phyloP scores from a whole-genome alignment of 2,797 vertebrate species.

The Tangara arthus region DNA sequence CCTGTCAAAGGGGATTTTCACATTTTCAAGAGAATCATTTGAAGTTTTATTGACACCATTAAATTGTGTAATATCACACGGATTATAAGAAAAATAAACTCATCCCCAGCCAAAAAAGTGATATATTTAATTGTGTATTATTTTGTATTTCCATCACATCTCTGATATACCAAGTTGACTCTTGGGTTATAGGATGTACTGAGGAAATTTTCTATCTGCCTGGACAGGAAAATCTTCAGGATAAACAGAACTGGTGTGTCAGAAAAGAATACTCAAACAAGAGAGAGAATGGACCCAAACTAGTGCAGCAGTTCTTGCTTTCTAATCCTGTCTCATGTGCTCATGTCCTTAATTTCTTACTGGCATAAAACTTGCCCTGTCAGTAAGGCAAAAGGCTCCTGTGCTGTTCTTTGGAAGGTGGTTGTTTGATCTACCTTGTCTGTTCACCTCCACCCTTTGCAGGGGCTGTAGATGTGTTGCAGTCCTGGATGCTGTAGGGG shows the following conservation, averaged over 20 bases:
- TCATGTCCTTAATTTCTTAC: neutral
- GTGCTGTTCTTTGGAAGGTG: neutral
- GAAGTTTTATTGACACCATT: neutral
- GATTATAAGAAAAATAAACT: neutral
- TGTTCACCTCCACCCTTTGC: accelerated
- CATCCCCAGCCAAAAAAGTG: neutral
- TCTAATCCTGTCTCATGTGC: neutral
- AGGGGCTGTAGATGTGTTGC: accelerated
- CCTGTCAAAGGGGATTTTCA: neutral
- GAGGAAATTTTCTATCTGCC: neutral
- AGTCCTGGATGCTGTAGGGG: neutral
- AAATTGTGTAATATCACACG: neutral
- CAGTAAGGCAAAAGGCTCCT: neutral
- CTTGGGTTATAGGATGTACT: neutral
- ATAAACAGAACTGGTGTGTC: neutral
- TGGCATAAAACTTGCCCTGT: neutral
- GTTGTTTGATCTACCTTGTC: neutral
- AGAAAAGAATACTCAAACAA: neutral
- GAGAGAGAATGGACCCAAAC: neutral
- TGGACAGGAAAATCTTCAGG: neutral
- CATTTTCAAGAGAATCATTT: neutral
- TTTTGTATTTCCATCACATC: neutral
- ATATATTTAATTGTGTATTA: neutral
- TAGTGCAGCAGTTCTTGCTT: neutral
- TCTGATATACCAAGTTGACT: neutral